phyloP scores from a whole-genome alignment of 2,113 vertebrate species.

The Melanerpes aurifrons region DNA sequence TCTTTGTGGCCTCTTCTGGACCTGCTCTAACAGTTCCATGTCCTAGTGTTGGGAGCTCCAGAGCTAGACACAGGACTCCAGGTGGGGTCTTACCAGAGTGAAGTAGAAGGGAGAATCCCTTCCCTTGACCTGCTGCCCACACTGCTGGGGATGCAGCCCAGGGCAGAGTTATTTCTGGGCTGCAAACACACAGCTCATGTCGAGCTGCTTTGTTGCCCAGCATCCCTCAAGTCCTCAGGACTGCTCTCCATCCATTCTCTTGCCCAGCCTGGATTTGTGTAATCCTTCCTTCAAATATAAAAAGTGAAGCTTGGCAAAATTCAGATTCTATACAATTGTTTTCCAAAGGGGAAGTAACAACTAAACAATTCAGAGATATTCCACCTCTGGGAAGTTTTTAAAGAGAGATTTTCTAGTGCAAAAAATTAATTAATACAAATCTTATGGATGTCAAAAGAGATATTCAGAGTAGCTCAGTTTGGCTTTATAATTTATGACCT shows the following conservation, averaged over 20 bases:
- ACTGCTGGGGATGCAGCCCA: too few species aligned
- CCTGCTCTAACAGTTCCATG: too few species aligned
- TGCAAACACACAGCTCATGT: too few species aligned
- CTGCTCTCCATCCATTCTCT: neutral
- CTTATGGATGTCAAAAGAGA: neutral
- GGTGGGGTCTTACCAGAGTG: too few species aligned
- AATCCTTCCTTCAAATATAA: neutral
- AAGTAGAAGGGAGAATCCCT: too few species aligned
- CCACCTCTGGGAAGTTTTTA: neutral
- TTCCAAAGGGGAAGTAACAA: neutral
- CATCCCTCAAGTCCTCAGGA: too few species aligned
- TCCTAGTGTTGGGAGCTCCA: too few species aligned
- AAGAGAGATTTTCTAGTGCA: neutral
- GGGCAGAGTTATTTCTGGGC: too few species aligned
- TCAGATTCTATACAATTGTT: neutral
- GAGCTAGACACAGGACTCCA: too few species aligned
- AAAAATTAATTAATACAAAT: neutral
- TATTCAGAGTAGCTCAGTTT: neutral
- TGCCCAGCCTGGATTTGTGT: neutral
- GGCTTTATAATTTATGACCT: neutral
- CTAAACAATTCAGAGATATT: neutral
- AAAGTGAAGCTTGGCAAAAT: neutral
- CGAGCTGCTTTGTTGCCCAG: too few species aligned
- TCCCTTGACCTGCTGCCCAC: too few species aligned
- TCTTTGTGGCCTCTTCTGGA: too few species aligned